Conservation (phyloP, 2,888 invertebrate species). For the Notodonta ziczac region DNA sequence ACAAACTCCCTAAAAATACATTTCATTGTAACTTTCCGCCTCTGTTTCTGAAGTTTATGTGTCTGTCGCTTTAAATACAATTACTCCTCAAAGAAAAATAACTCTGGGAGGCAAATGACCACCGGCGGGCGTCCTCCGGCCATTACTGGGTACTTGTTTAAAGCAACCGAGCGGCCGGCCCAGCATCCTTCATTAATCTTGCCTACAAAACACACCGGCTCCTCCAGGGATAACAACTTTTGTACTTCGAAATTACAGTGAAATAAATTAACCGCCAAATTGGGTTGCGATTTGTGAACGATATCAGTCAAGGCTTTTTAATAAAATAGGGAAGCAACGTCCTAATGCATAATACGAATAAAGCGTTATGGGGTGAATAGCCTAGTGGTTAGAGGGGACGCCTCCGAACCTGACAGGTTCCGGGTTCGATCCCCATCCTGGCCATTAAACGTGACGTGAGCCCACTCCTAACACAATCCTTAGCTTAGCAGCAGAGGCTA, state of each 20-base stretch:
- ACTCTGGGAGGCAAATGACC: slow-evolving; percentile 6
- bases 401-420: too few relatives aligned
- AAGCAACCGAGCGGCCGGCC: slow-evolving; percentile 11
- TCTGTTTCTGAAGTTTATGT: background rate
- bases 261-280: slow-evolving; percentile 18
- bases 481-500: too few relatives aligned
- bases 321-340: too few relatives aligned
- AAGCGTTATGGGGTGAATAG: too few relatives aligned
- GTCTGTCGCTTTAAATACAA: slow-evolving; percentile 1
- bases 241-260: slow-evolving; percentile 20
- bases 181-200: slow-evolving; percentile 29
- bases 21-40: too few relatives aligned
- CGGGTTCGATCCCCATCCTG: too few relatives aligned
- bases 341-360: too few relatives aligned
- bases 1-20: too few relatives aligned
- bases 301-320: background rate
- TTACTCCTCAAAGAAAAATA: slow-evolving; percentile 5
- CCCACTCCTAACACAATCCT: too few relatives aligned
- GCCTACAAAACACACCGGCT: slow-evolving; percentile 21
- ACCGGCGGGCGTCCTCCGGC: slow-evolving; percentile 9
- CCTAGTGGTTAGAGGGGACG: too few relatives aligned
- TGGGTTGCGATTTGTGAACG: background rate
- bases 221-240: slow-evolving; percentile 15
- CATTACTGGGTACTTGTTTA: slow-evolving; percentile 20
- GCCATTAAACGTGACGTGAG: too few relatives aligned